Base-by-base conservation (phyloP, 2,113 vertebrate genomes). In the Uropsilus gracilis region DNA sequence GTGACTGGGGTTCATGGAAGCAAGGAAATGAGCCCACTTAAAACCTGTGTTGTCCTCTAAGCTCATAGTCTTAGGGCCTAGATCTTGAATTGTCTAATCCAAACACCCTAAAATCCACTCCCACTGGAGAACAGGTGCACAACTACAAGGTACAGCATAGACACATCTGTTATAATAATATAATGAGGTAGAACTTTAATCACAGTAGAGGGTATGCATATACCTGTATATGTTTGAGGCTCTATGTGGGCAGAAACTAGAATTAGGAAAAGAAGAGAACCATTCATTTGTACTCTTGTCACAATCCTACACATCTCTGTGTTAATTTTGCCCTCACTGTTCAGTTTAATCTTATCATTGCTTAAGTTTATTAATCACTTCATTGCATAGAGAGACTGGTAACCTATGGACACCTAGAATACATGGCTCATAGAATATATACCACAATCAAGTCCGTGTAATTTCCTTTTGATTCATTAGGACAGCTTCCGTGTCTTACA, bases 401-500 rank as follows among this genome's bases (percentile, higher is more conserved):
- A 28, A 72, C n/a, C 24, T 46, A 72, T 46, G 18, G 18, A 87
- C 5, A n/a, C 6, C 30, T 1, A 34, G 8, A 71, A 17, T n/a
- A n/a, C n/a, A n/a, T n/a, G n/a, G n/a, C 46, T 92, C 30, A 87
- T 30, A 66, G n/a, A 86, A 59, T 76, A 44, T 77, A 13, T 3
- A 44, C 6, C 6, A 68, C 18, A 30, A 53, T 50, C 18, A 22
- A 22, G 28, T 39, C 10, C 34, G 55, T 59, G 30, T 73, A 82
- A 48, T 44, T 83, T 37, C 8, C 77, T 77, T 86, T 32, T 42
- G 4, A 46, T 69, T 53, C n/a, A 26, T 66, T 88, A 80, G 3
- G 34, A 3, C 0, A 3, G 55, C 8, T 6, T 18, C 20, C 8
- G 26, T 20, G 1, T 32, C 12, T 3, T 69, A 20, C 48, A 75